These are phyloP conservation scores for Hypselothyrea guttata DNA, from an alignment of 2,888 invertebrate species.

Conservation along the genomic window DNA sequence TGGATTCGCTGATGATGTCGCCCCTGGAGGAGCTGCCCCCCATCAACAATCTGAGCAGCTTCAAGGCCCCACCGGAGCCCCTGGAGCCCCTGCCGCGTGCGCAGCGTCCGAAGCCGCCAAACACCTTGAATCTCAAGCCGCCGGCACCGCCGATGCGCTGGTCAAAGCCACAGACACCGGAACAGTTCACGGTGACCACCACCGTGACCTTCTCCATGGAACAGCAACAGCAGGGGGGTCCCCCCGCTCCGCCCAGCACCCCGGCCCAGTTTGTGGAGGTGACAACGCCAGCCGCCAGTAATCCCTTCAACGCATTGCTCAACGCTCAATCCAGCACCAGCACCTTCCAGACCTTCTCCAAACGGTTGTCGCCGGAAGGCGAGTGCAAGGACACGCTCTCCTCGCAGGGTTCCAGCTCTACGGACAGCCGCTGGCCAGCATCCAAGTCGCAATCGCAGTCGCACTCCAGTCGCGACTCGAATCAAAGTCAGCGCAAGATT, in stretches of 20 bases:
- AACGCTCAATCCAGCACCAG: constrained; percentile 73
- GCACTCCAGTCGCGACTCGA: constrained; percentile 83
- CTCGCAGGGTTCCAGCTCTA: constrained; percentile 84
- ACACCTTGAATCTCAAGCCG: constrained; percentile 91
- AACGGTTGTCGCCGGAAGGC: constrained; percentile 88
- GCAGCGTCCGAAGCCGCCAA: constrained; percentile 91
- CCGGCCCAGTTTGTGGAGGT: constrained; percentile 80
- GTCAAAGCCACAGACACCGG: constrained; percentile 88
- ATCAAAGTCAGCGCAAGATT: constrained; percentile 83
- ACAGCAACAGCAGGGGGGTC: not conserved
- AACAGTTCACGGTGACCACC: constrained; percentile 89
- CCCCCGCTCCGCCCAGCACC: not conserved
- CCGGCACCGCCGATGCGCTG: constrained; percentile 93
- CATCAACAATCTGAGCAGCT: constrained; percentile 84
- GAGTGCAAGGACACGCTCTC: constrained; percentile 84
- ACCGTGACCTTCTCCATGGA: constrained; percentile 91
- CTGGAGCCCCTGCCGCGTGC: constrained; percentile 83
- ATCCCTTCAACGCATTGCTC: constrained; percentile 71
- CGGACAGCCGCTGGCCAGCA: constrained; percentile 77
- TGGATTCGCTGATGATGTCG: constrained; percentile 88
- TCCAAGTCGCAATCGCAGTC: constrained; percentile 53
- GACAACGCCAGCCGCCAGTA: constrained; percentile 80
- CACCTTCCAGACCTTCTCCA: constrained; percentile 85
- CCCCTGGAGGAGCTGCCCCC: constrained; percentile 83
- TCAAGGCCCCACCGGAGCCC: constrained; percentile 83